These are phyloP conservation scores for Pholis gunnellus DNA, from an alignment of 2,113 vertebrate genomes.

Conservation along the genomic window DNA sequence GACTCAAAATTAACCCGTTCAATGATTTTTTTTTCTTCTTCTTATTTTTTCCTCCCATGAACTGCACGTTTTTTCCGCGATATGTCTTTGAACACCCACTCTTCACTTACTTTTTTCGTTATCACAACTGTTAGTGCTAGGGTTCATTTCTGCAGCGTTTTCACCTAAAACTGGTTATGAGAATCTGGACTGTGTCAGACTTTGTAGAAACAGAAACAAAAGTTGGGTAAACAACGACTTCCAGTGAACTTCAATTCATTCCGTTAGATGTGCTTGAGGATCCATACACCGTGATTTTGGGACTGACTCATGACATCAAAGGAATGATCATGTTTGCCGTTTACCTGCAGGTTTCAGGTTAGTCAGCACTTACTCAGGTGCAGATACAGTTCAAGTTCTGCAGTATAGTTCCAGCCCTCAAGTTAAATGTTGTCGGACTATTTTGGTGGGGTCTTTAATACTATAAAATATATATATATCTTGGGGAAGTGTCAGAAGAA, in stretches of 20 bases:
- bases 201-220: not conserved
- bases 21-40: conserved; percentile 40
- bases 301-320: not conserved
- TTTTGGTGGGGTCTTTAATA: not conserved
- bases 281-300: not conserved
- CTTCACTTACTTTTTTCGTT: not conserved
- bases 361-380: not conserved
- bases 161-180: conserved; percentile 3
- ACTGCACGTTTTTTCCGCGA: conserved; percentile 55
- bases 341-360: conserved; percentile 12
- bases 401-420: not conserved
- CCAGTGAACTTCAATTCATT: not conserved
- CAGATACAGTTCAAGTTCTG: not conserved
- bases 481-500: not conserved
- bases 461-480: not conserved
- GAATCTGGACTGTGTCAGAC: not conserved
- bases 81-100: conserved; percentile 49
- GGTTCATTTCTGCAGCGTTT: not conserved
- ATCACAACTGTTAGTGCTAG: not conserved
- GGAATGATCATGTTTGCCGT: not conserved
- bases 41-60: conserved; percentile 41
- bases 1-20: conserved; percentile 86
- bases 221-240: not conserved
- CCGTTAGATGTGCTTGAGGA: not conserved
- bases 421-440: not conserved